Conservation (phyloP, 2,113 vertebrate species). For the Sphyrna mokarran region DNA sequence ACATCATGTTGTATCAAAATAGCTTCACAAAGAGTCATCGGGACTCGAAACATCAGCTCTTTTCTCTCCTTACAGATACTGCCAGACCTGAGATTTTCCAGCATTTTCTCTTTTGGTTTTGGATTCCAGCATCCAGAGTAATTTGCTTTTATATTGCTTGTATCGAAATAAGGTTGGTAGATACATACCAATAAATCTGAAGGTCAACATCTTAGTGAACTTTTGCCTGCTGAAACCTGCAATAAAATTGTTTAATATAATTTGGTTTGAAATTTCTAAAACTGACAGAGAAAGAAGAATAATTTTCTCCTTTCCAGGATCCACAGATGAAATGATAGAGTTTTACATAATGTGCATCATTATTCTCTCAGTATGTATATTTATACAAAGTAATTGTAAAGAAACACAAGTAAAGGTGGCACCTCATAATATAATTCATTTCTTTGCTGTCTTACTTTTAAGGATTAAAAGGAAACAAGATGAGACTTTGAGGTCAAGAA, state of each 20-base stretch:
- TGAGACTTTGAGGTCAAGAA: not conserved
- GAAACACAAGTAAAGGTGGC: not conserved
- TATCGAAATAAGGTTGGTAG: not conserved
- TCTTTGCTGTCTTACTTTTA: not conserved
- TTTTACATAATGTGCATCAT: not conserved
- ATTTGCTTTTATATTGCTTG: not conserved
- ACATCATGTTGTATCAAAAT: not conserved
- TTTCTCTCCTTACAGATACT: too few species aligned
- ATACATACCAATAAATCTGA: not conserved
- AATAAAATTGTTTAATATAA: not conserved
- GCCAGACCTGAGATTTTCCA: too few species aligned
- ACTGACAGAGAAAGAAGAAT: not conserved
- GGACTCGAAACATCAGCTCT: too few species aligned
- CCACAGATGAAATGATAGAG: not conserved
- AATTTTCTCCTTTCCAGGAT: not conserved
- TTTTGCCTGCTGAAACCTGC: not conserved
- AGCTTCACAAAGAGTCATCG: too few species aligned
- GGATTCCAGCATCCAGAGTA: too few species aligned
- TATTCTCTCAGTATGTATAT: not conserved
- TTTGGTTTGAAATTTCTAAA: not conserved
- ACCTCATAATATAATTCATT: not conserved
- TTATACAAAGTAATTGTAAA: not conserved
- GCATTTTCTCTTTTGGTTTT: too few species aligned
- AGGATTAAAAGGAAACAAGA: not conserved
- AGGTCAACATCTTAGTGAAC: not conserved